Percentiles rank a stretch among this genome's conserved stretches.
Evolutionary conservation across 2,797 vertebrate species (phyloP).

Genomic region (Sarcophilus harrisii): DNA sequence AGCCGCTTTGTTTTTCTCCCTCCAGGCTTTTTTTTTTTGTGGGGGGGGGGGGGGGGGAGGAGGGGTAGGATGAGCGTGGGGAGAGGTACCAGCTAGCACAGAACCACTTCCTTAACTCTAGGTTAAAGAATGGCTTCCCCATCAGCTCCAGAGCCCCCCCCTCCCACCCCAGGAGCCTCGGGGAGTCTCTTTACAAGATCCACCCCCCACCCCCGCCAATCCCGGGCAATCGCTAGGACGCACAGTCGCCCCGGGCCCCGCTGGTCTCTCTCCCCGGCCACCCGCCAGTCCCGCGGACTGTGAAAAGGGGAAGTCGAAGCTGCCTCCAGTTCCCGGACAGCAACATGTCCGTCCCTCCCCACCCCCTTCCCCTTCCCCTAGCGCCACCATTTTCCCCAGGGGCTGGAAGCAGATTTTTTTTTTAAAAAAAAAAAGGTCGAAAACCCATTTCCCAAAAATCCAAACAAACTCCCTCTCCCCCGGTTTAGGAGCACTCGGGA

Average conservation of each 20-base stretch:
- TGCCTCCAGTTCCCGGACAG: not conserved
- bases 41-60: not conserved
- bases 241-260: not conserved
- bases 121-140: not conserved
- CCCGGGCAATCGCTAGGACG: not conserved
- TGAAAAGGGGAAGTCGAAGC: not conserved
- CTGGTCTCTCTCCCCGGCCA: not conserved
- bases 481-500: not conserved
- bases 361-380: not conserved
- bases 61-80: not conserved
- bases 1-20: not conserved
- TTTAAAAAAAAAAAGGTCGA: not conserved
- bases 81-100: not conserved
- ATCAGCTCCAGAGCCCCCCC: not conserved
- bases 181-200: too few relatives aligned
- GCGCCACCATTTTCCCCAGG: conserved; percentile 10
- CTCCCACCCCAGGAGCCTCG: not conserved
- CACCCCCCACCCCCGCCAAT: not conserved
- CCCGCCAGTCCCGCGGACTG: not conserved
- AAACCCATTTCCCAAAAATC: not conserved
- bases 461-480: not conserved
- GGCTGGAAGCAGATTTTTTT: not conserved
- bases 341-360: not conserved
- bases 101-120: not conserved
- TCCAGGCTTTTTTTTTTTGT: not conserved